These are phyloP conservation scores for Eristalis pertinax DNA, from an alignment of 2,888 invertebrate genomes.

Conservation along the genomic window DNA sequence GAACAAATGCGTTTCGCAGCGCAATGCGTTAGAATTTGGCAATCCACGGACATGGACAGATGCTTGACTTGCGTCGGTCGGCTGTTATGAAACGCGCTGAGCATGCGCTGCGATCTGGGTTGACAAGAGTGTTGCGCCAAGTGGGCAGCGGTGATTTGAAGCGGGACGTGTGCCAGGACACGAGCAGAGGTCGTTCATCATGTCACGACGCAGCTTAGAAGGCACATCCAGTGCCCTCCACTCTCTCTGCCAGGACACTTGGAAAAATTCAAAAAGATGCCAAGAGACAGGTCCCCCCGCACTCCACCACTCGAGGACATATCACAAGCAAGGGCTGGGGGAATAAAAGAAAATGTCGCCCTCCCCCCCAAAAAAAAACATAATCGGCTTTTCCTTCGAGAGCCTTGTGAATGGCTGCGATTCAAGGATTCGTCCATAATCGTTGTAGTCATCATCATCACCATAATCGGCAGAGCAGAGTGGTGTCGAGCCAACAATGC, in stretches of 20 bases:
- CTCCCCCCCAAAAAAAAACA: constrained; percentile 16
- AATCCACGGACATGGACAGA: constrained; percentile 25
- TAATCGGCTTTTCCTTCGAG: constrained; percentile 65
- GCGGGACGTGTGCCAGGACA: too few relatives aligned
- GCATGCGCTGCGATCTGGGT: not conserved
- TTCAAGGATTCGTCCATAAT: constrained; percentile 68
- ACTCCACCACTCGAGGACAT: not conserved
- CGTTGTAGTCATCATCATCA: constrained; percentile 70
- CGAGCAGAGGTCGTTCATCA: too few relatives aligned
- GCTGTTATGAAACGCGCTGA: not conserved
- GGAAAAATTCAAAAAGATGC: constrained; percentile 29
- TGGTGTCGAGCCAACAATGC: constrained; percentile 16
- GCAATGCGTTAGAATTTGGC: constrained; percentile 51
- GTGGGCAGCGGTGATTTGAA: not conserved
- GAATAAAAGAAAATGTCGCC: constrained; percentile 10
- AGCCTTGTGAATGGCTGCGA: constrained; percentile 50
- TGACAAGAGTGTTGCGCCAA: not conserved
- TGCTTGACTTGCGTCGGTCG: not conserved
- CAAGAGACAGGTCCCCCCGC: too few relatives aligned
- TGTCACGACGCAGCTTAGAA: too few relatives aligned
- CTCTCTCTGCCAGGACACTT: constrained; percentile 1
- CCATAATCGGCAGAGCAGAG: constrained; percentile 65
- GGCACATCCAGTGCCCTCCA: not conserved
- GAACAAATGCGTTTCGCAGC: constrained; percentile 27
- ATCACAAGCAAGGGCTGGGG: not conserved